Evolutionary conservation across 2,888 invertebrate species (phyloP), one percentile per base, ranked within the genome.

Genomic region (Heliconius sara): DNA sequence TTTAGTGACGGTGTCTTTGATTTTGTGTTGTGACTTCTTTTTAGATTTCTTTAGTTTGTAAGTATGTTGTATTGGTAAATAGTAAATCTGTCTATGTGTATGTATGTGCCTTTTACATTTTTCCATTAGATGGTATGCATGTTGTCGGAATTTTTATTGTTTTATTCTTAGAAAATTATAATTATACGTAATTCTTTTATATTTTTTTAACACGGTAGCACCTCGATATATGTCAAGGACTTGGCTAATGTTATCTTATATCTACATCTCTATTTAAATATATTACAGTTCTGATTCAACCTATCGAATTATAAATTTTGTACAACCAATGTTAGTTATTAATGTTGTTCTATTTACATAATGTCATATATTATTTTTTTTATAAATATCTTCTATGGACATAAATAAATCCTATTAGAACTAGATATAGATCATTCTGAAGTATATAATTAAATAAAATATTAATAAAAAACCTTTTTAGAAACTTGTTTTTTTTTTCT

Each of bases 1-100:
- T 16, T 82, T 88, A 86, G 93, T 92, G 92, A 90, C 88, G 86
- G 94, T 93, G 91, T 91, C 90, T 91, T 88, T 88, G 89, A 88
- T 91, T 25, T 88, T 87, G 89, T 91, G 90, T 86, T 86, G 91
- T 90, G 88, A 86, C 85, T 84, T 85, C 87, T 43, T 66, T 74
- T 75, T 88, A 83, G 79, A 83, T 80, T 80, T 83, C 79, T 83
- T 80, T 83, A 73, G 74, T 77, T 77, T 70, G 76, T 73, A 73
- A 66, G 75, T 75, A 75, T 75, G 65, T 27, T 27, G 65, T 75
- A 75, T 75, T 75, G 43, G 65, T 75, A 75, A 66, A 75, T 75
- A 66, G 60, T 27, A 43, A 47, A 67, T 52, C 22, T 19, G 7
- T 7, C 7, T 52, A 27, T 67, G 52, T 72, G 16, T 76, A 27